Base-by-base conservation (phyloP, 92 coral and sea anemone genomes). In the Parazoanthus atlanticus region DNA sequence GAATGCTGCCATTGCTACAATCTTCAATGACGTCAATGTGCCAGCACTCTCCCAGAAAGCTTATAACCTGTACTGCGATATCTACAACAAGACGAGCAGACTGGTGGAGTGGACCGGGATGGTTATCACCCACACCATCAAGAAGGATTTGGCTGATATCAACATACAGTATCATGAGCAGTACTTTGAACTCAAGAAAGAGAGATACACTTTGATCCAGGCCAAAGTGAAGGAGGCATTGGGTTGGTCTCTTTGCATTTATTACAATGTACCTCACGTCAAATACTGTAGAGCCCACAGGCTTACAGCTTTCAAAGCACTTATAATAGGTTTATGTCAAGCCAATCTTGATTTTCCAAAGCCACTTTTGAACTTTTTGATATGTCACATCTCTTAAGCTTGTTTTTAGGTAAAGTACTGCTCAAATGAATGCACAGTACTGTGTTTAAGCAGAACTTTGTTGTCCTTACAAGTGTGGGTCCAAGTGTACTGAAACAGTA, bases 1-100 rank as follows among this genome's bases (percentile, higher is more conserved):
- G 41, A 79, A 92, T 23, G 19, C 71, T 0, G 84, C 90, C 11
- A 89, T 92, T 23, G 81, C 89, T 28, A 89, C 98, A 43, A 95
- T 97, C 77, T 97, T 97, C 92, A 96, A 94, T 81, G 99, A 97
- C 76, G 93, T 97, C 67, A 95, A 94, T 64, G 64, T 84, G 30
- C 92, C 91, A 16, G 81, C 28, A 4, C 88, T 79, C 15, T 97
- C 90, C 90, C 92, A 88, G 75, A 41, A 70, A 56, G 92, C 98
- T 2, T 93, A 94, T 49, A 65, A 93, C 19, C 11, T 74, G 65
- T 94, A 91, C 73, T 73, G 84, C 11, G 76, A 89, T 40, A 66
- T 89, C 72, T 93, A 90, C 91, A 92, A 93, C 92, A 95, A 93
- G 82, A 80, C 92, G 69, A 81, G 76, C 16, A 78, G 86, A 73